Conservation (phyloP, 2,888 invertebrate species). For the Melanostoma mellinum region DNA sequence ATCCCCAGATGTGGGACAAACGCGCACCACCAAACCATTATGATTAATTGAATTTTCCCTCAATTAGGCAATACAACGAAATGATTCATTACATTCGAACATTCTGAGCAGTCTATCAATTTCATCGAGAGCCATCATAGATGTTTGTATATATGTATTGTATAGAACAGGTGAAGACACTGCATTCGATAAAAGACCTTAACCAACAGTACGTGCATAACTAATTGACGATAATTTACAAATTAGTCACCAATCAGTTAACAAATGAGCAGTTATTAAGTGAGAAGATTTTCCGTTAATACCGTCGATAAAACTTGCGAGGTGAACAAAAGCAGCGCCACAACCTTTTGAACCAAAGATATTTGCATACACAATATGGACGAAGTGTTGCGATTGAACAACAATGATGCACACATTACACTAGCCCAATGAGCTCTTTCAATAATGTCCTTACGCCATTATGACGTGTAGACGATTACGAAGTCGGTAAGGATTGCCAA, state of each 20-base stretch:
- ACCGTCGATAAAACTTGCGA: conserved; percentile 55
- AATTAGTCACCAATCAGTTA: conserved; percentile 71
- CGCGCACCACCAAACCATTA: conserved; percentile 19
- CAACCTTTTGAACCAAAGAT: conserved; percentile 41
- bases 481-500: conserved; percentile 8
- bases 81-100: conserved; percentile 67
- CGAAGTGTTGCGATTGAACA: conserved; percentile 26
- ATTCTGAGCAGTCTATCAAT: conserved; percentile 63
- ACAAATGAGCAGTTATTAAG: conserved; percentile 69
- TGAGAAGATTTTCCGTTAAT: conserved; percentile 59
- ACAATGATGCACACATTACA: conserved; percentile 33
- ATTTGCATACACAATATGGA: conserved; percentile 36
- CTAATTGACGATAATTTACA: conserved; percentile 71
- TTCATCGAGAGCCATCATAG: conserved; percentile 40
- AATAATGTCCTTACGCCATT: conserved; percentile 52
- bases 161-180: conserved; percentile 47
- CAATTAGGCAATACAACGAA: conserved; percentile 69
- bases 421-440: conserved; percentile 38
- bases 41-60: conserved; percentile 68
- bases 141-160: neutral
- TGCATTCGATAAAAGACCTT: neutral
- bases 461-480: conserved; percentile 53
- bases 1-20: conserved; percentile 33
- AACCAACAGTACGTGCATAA: conserved; percentile 37
- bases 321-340: conserved; percentile 4